These are phyloP conservation scores for Astur gentilis DNA, from an alignment of 2,113 vertebrate species.

Conservation along the genomic window DNA sequence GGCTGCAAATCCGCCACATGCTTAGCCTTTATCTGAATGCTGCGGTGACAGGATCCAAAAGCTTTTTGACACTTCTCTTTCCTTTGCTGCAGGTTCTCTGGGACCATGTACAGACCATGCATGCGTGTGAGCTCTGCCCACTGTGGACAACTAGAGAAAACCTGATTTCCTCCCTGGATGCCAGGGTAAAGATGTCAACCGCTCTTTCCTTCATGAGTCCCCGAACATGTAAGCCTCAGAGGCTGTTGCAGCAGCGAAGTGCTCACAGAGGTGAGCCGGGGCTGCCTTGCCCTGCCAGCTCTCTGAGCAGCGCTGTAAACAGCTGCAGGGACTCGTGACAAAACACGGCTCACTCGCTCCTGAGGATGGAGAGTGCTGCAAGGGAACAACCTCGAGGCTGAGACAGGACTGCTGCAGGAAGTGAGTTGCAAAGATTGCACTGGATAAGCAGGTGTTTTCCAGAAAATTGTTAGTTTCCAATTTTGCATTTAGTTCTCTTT, in stretches of 20 bases:
- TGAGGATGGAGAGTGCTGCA: neutral
- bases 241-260: accelerated
- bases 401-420: neutral
- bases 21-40: neutral
- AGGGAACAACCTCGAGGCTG: neutral
- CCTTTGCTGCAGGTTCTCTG: neutral
- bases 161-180: neutral
- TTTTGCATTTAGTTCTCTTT: neutral
- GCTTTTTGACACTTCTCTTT: neutral
- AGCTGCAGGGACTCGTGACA: neutral
- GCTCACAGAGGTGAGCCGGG: neutral
- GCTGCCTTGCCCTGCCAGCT: neutral
- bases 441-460: neutral
- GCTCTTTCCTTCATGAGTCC: neutral
- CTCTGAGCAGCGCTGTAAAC: too few relatives aligned
- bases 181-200: neutral
- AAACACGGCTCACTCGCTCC: neutral
- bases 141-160: neutral
- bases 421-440: too few relatives aligned
- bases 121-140: accelerated
- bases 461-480: neutral
- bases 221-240: neutral
- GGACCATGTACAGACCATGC: accelerated
- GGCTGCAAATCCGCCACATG: neutral
- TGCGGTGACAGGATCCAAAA: accelerated